Evolutionary conservation across 1,140 invertebrate genomes (phyloP).

Genomic region (Pentalonia nigronervosa): DNA sequence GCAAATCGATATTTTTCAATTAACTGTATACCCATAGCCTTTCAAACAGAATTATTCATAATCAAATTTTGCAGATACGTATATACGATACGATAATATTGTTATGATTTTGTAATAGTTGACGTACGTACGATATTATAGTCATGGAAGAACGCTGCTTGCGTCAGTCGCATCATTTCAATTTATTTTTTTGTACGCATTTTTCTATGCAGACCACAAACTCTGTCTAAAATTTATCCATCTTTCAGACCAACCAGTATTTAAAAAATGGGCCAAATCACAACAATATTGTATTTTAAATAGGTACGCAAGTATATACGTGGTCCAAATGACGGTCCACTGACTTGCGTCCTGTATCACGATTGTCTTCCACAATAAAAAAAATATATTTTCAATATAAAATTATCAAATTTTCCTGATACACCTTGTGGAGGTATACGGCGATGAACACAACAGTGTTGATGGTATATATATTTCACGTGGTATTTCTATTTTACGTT

Average conservation of each 20-base stretch:
- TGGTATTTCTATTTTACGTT: background rate
- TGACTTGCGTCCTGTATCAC: background rate
- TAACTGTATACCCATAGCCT: background rate
- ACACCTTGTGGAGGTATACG: background rate
- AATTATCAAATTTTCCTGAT: background rate
- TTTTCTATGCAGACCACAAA: too few species aligned
- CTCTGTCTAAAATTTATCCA: too few species aligned
- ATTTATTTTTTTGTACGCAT: too few species aligned
- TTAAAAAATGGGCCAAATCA: too few species aligned
- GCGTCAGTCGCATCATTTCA: too few species aligned
- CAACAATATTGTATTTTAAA: too few species aligned
- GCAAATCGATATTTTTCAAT: conserved; percentile 23
- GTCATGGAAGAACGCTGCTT: background rate
- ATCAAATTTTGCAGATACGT: background rate
- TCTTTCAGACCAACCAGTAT: too few species aligned
- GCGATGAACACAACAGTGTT: too few species aligned
- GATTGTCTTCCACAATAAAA: background rate
- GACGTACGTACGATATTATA: background rate
- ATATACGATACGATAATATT: background rate
- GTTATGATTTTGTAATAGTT: background rate
- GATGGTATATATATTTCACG: background rate
- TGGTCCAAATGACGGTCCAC: too few species aligned
- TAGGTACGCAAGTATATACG: too few species aligned
- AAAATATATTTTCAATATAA: background rate
- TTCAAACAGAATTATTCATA: background rate